Evolutionary conservation across 2,797 vertebrate genomes (phyloP), one percentile per base, ranked within the genome.

Genomic region (Hephaestus fuliginosus): DNA sequence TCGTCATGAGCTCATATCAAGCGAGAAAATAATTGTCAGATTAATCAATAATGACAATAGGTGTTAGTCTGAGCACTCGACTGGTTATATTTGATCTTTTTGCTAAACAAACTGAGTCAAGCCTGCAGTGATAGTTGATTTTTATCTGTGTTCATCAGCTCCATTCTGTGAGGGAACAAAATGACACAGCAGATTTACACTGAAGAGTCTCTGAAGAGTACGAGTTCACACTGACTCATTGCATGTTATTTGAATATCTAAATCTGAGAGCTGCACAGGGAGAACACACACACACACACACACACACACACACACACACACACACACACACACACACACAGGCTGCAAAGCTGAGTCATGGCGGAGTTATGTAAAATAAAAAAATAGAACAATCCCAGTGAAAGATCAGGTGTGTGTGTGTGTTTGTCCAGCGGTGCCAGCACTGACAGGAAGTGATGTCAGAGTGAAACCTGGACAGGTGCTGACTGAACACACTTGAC

Each of bases 331-430:
- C 33, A 39, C 48, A 22, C 43, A 62, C 5, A 46, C 22, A 78
- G 2, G 17, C 79, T 43, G 66, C n/a, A 57, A 30, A 0, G 25
- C 81, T 83, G 74, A 90, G 64, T 87, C 83, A 85, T n/a, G 4
- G 36, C 43, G 15, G 41, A 61, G 58, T 75, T 76, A 79, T 0
- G 7, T 71, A 84, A 86, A 80, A 72, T 5, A 52, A 68, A 25
- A 74, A 39, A 44, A 20, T 3, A 56, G 12, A 39, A 43, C 62
- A 57, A 30, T 74, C 30, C 28, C 43, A 41, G 17, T 18, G 41
- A 81, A 57, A 65, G 43, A 53, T 64, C 68, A 73, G 41, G 57
- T 7, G 62, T 68, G 61, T 36, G 28, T 68, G 61, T 28, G 28
- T 22, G 14, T 62, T 78, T 44, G 25, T 55, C 43, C 30, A 70